Percentiles rank a stretch among this genome's conserved stretches.
These are phyloP conservation scores for Mizuhopecten yessoensis DNA, from an alignment of 1,140 invertebrate species.

Conservation along the genomic window DNA sequence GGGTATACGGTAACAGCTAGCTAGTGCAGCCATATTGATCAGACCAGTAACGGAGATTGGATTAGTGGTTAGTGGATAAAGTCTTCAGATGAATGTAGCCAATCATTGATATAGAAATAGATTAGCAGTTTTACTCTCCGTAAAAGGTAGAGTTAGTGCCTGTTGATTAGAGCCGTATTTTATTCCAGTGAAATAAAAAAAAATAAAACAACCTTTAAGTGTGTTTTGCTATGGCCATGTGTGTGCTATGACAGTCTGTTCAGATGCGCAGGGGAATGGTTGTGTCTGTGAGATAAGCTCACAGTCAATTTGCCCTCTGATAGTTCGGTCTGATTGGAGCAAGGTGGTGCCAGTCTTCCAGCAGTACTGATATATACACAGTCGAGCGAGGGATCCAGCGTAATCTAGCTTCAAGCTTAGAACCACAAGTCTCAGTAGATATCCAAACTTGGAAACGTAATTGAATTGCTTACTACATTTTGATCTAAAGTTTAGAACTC, in stretches of 20 bases:
- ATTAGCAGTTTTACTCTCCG: not conserved
- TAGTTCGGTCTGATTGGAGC: not conserved
- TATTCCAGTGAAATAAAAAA: not conserved
- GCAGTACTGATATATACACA: too few relatives aligned
- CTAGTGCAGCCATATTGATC: too few relatives aligned
- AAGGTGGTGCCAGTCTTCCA: too few relatives aligned
- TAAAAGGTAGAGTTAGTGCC: not conserved
- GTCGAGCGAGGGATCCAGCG: too few relatives aligned
- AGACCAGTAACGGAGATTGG: too few relatives aligned
- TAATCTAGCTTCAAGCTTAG: too few relatives aligned
- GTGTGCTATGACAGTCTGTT: not conserved
- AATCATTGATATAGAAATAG: not conserved
- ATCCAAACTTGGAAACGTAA: too few relatives aligned
- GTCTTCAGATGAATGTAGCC: not conserved
- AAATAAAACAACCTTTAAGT: not conserved
- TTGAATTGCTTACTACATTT: too few relatives aligned
- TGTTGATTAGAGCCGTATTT: not conserved
- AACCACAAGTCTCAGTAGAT: too few relatives aligned
- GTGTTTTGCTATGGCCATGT: not conserved
- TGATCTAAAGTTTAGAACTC: too few relatives aligned
- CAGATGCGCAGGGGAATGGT: not conserved
- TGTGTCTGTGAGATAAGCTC: not conserved
- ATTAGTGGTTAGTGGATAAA: too few relatives aligned
- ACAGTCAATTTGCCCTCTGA: not conserved
- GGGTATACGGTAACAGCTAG: too few relatives aligned